phyloP scores from a whole-genome alignment of 2,888 invertebrate genomes.

The Caenorhabditis panamensis region DNA sequence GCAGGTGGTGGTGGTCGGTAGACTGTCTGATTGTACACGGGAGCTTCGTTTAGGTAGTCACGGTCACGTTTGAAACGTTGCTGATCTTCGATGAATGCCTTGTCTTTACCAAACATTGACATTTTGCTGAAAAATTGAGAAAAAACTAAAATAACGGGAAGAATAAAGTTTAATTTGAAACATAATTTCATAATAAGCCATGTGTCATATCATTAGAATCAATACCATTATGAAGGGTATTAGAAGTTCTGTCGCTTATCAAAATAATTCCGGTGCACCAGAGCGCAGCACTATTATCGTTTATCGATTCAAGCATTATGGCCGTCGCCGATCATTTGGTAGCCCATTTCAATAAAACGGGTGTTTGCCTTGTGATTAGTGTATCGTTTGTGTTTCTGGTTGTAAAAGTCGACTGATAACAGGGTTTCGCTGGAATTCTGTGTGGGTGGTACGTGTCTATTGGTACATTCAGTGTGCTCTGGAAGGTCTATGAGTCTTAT shows the following conservation, averaged over 20 bases:
- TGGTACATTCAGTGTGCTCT: constrained; percentile 17
- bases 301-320: constrained; percentile 40
- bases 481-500: neutral
- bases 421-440: neutral
- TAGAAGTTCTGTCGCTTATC: constrained; percentile 56
- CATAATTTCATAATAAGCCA: constrained; percentile 30
- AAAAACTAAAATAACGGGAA: neutral
- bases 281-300: constrained; percentile 38
- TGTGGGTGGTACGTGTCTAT: constrained; percentile 3
- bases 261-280: constrained; percentile 37
- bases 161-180: neutral
- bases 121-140: constrained; percentile 8
- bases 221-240: constrained; percentile 50
- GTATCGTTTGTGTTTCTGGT: constrained; percentile 39
- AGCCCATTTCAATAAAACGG: constrained; percentile 32
- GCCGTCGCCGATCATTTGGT: constrained; percentile 53
- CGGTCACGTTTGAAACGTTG: constrained; percentile 32
- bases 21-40: constrained; percentile 33
- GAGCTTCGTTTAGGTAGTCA: constrained; percentile 39
- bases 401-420: constrained; percentile 25
- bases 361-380: constrained; percentile 54
- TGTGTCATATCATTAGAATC: constrained; percentile 39
- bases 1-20: constrained; percentile 16
- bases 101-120: constrained; percentile 61
- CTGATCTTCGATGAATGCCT: constrained; percentile 51